phyloP scores from a whole-genome alignment of 1,140 invertebrate genomes.

The Sogatella furcifera region DNA sequence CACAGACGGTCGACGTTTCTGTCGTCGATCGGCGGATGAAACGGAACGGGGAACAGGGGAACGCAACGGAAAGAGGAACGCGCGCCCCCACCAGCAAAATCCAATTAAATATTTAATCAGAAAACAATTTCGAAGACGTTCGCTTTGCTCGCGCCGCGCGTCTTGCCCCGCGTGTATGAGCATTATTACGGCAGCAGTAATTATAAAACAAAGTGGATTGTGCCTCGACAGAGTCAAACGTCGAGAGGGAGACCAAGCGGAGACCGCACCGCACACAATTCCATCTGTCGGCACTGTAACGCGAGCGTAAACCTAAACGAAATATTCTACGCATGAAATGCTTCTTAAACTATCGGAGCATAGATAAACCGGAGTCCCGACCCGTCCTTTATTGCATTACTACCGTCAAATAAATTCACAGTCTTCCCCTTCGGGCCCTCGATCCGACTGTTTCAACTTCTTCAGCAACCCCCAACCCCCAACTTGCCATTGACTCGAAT shows the following conservation, averaged over 20 bases:
- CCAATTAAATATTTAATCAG: constrained; percentile 23
- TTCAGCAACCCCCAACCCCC: no score
- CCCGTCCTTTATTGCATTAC: constrained; percentile 16
- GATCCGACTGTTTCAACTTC: no score
- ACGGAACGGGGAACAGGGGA: no score
- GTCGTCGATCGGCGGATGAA: no score
- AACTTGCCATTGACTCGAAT: no score
- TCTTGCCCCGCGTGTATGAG: background rate
- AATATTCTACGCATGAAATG: constrained; percentile 21
- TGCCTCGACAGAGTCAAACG: background rate
- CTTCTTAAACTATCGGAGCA: constrained; percentile 22
- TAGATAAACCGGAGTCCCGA: constrained; percentile 16
- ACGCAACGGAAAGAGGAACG: no score
- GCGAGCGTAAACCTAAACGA: constrained; percentile 13
- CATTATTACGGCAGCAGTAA: constrained; percentile 16
- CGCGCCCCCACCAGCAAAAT: constrained; percentile 3
- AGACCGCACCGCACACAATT: constrained; percentile 17
- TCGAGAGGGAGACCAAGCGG: background rate
- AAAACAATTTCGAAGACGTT: constrained; percentile 21
- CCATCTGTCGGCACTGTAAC: constrained; percentile 15
- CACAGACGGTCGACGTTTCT: no score
- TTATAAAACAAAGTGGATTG: constrained; percentile 19
- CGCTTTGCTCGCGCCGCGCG: background rate
- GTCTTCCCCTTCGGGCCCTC: background rate
- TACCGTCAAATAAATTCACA: constrained; percentile 17